These are phyloP conservation scores for Laodelphax striatellus DNA, from an alignment of 1,140 invertebrate genomes.

Conservation along the genomic window DNA sequence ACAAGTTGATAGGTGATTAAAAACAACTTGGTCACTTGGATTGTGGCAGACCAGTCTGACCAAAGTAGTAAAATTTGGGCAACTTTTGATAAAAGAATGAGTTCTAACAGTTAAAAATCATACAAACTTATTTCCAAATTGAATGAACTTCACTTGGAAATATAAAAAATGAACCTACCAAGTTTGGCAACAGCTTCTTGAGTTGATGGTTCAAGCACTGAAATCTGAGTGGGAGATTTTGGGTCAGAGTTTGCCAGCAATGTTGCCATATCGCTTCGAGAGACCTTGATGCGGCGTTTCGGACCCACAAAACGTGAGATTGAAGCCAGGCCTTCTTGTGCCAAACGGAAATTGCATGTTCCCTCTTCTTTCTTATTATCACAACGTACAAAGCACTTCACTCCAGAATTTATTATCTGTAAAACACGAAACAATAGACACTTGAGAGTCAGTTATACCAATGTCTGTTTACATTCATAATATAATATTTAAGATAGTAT, in stretches of 20 bases:
- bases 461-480: too few relatives aligned
- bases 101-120: too few relatives aligned
- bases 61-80: neutral
- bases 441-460: too few relatives aligned
- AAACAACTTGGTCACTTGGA: neutral
- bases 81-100: too few relatives aligned
- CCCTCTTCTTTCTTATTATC: conserved; percentile 69
- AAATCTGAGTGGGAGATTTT: conserved; percentile 55
- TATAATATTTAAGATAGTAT: too few relatives aligned
- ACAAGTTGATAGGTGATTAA: too few relatives aligned
- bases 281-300: conserved; percentile 47
- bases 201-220: conserved; percentile 44
- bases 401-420: conserved; percentile 84
- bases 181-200: conserved; percentile 51
- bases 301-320: conserved; percentile 50
- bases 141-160: too few relatives aligned
- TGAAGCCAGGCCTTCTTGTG: conserved; percentile 58
- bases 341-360: conserved; percentile 57
- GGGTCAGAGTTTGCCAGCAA: conserved; percentile 66
- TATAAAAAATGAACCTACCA: conserved; percentile 34
- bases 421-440: too few relatives aligned
- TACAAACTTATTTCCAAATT: too few relatives aligned
- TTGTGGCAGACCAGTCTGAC: conserved; percentile 7
- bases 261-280: conserved; percentile 59
- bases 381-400: conserved; percentile 81